Evolutionary conservation across 2,888 invertebrate species (phyloP), one percentile per base, ranked within the genome.

Genomic region (Plebejus anna): DNA sequence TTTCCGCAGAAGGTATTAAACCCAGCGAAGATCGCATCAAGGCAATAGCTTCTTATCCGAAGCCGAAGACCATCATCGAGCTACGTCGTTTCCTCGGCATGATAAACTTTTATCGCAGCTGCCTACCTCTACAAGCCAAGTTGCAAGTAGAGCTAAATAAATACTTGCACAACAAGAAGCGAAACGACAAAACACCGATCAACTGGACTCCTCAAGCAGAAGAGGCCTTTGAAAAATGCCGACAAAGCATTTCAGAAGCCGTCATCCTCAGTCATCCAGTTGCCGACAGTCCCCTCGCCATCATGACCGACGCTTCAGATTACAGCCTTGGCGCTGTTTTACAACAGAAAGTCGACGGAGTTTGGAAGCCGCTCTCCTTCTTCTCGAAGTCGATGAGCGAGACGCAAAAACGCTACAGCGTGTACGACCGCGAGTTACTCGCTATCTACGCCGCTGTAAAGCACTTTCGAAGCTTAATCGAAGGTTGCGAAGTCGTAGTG

Each of bases 231-330:
- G 42, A 42, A 42, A 42, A 42, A 7, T 42, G 42, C 42, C 42
- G 42, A 6, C 42, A 42, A 42, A 42, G 42, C 42, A 4, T 42
- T 55, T 55, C 51, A 13, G 51, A 55, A 55, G 51, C 51, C 51
- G 7, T 7, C 51, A 55, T 55, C 13, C 51, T 55, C 51, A 55
- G 11, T 55, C 51, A 55, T 13, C 51, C 51, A 55, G 51, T 55
- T 13, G 0, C n/a, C 4, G 57, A n/a, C 4, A 57, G 57, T 13
- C 57, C 51, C 51, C 51, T 55, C 51, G 51, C 57, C n/a, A 4
- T n/a, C 57, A n/a, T 16, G 57, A 57, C 57, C 57, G 57, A 57
- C 57, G 57, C 57, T 57, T 57, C 57, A 57, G 57, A 57, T 57
- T 57, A 57, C 13, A 57, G 57, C 57, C 57, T 57, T 57, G 57